Evolutionary conservation across 1,140 invertebrate genomes (phyloP).

Genomic region (Drosophila asahinai): DNA sequence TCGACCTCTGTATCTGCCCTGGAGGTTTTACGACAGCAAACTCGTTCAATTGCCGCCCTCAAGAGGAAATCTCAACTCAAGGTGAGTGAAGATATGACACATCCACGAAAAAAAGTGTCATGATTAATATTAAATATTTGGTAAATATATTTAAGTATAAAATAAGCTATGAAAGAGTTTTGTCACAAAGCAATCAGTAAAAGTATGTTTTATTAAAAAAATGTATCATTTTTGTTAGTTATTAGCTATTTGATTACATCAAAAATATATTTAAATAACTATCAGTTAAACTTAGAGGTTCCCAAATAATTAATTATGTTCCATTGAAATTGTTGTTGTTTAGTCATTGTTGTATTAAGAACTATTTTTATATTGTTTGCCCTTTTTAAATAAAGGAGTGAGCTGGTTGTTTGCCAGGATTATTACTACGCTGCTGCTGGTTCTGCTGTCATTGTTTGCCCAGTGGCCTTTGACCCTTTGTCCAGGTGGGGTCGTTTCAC

Average conservation of each 20-base stretch:
- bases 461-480: constrained; percentile 54
- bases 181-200: background rate
- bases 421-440: constrained; percentile 16
- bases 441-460: constrained; percentile 36
- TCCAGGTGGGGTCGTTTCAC: constrained; percentile 25
- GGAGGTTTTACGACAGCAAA: constrained; percentile 83
- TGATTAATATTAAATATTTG: background rate
- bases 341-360: background rate
- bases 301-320: too few species aligned
- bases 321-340: too few species aligned
- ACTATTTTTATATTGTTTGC: background rate
- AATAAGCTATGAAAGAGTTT: background rate
- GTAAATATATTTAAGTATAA: background rate
- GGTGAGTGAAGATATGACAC: constrained; percentile 51
- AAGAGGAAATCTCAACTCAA: constrained; percentile 85
- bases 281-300: too few species aligned
- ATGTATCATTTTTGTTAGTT: too few species aligned
- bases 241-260: too few species aligned
- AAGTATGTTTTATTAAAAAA: too few species aligned
- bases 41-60: constrained; percentile 83
- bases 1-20: constrained; percentile 46
- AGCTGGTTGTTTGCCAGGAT: constrained; percentile 6
- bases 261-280: too few species aligned
- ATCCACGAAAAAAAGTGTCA: background rate
- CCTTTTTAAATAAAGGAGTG: background rate